These are phyloP conservation scores for Hypena proboscidalis DNA, from an alignment of 2,888 invertebrate genomes.

Conservation along the genomic window DNA sequence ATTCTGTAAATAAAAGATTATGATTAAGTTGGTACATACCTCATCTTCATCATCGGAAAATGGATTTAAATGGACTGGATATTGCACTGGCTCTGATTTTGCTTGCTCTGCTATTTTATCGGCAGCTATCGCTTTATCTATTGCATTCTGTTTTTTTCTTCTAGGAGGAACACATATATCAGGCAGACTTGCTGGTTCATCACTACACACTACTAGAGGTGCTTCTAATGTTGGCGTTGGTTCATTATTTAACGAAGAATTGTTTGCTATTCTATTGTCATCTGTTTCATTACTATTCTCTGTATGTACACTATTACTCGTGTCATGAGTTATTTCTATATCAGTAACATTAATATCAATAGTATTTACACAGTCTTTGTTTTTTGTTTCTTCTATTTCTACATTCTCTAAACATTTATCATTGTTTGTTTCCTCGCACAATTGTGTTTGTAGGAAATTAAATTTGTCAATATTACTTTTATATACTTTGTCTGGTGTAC, in stretches of 20 bases:
- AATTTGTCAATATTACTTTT: conserved; percentile 74
- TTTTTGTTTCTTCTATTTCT: conserved; percentile 41
- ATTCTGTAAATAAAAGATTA: not conserved
- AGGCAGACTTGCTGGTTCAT: conserved; percentile 58
- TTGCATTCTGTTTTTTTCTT: conserved; percentile 64
- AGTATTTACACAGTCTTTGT: conserved; percentile 47
- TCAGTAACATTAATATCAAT: conserved; percentile 28
- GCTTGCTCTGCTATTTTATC: conserved; percentile 38
- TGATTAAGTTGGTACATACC: conserved; percentile 41
- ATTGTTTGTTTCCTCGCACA: conserved; percentile 54
- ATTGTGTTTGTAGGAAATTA: conserved; percentile 77
- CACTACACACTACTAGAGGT: conserved; percentile 44
- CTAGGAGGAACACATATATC: conserved; percentile 79
- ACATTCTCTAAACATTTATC: conserved; percentile 46
- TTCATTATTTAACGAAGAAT: conserved; percentile 35
- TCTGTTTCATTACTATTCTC: conserved; percentile 71
- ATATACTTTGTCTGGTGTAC: conserved; percentile 64
- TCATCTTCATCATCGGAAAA: conserved; percentile 89
- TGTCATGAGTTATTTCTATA: conserved; percentile 34
- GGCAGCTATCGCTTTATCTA: conserved; percentile 48
- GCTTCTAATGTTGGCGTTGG: conserved; percentile 37
- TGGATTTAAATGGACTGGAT: conserved; percentile 94
- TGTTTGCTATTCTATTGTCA: conserved; percentile 70
- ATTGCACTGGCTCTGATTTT: conserved; percentile 60
- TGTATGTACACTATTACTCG: conserved; percentile 39